phyloP scores from a whole-genome alignment of 2,888 invertebrate species.

The Ochropleura plecta region DNA sequence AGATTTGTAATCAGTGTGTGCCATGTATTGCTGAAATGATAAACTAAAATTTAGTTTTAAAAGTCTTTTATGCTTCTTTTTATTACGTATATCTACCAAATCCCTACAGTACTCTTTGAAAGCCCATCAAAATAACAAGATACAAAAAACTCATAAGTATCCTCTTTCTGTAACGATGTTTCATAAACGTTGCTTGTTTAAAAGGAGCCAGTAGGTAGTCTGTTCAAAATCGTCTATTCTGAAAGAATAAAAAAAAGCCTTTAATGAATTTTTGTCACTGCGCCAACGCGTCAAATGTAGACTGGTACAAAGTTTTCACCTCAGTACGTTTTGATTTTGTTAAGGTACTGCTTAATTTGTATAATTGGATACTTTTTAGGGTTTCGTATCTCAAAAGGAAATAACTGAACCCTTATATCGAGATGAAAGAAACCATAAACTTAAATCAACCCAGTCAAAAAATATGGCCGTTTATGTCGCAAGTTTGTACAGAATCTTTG shows the following conservation, averaged over 20 bases:
- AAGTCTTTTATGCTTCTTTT: too few relatives aligned
- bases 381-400: too few relatives aligned
- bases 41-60: too few relatives aligned
- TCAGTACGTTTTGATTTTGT: conserved; percentile 60
- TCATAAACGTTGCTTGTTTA: neutral
- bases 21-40: too few relatives aligned
- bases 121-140: neutral
- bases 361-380: conserved; percentile 56
- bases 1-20: too few relatives aligned
- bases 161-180: neutral
- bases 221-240: conserved; percentile 23
- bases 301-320: conserved; percentile 54
- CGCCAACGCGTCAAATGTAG: conserved; percentile 66
- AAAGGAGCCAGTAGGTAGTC: conserved; percentile 14
- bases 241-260: conserved; percentile 40
- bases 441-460: too few relatives aligned
- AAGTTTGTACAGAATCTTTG: too few relatives aligned
- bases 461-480: too few relatives aligned
- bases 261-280: conserved; percentile 71
- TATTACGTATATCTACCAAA: too few relatives aligned
- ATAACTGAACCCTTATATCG: too few relatives aligned
- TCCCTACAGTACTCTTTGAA: too few relatives aligned
- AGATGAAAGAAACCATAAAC: too few relatives aligned
- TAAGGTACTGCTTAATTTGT: conserved; percentile 59
- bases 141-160: neutral